Evolutionary conservation across 1,140 invertebrate species (phyloP).

Genomic region (Vollenhovia emeryi): DNA sequence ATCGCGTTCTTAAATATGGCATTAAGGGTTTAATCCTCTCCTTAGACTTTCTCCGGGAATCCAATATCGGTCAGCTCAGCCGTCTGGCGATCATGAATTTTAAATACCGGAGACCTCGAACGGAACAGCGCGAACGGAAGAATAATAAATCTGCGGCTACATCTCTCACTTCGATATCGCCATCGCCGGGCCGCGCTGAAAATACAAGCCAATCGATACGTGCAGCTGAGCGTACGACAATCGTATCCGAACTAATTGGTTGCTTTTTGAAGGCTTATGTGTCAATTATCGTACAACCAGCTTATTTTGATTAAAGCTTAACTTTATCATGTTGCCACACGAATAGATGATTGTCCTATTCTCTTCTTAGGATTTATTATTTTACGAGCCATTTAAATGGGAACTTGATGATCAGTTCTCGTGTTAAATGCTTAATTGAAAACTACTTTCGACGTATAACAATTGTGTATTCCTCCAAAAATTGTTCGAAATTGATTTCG

Average conservation of each 20-base stretch:
- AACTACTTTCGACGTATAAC: neutral
- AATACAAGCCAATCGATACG: conserved; percentile 58
- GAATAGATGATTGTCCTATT: conserved; percentile 1
- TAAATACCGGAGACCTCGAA: conserved; percentile 54
- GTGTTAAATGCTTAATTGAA: neutral
- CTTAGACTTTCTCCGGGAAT: conserved; percentile 50
- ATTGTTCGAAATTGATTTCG: neutral
- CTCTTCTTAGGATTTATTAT: conserved; percentile 1
- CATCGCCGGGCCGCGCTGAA: conserved; percentile 41
- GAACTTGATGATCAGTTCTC: neutral
- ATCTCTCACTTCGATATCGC: conserved; percentile 48
- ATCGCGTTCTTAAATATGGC: conserved; percentile 48
- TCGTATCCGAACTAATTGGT: conserved; percentile 67
- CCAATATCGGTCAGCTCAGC: conserved; percentile 47
- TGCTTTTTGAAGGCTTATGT: conserved; percentile 62
- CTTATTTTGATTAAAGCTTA: conserved; percentile 61
- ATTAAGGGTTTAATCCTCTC: conserved; percentile 56
- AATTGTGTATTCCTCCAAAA: neutral
- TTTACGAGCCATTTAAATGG: conserved; percentile 6
- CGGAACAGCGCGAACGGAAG: conserved; percentile 47
- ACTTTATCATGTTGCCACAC: conserved; percentile 55
- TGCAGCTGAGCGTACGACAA: conserved; percentile 63
- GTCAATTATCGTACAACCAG: conserved; percentile 66
- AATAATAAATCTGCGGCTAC: conserved; percentile 57
- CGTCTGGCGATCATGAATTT: conserved; percentile 62